Conservation (phyloP, 2,113 vertebrate species). For the Stercorarius parasiticus region DNA sequence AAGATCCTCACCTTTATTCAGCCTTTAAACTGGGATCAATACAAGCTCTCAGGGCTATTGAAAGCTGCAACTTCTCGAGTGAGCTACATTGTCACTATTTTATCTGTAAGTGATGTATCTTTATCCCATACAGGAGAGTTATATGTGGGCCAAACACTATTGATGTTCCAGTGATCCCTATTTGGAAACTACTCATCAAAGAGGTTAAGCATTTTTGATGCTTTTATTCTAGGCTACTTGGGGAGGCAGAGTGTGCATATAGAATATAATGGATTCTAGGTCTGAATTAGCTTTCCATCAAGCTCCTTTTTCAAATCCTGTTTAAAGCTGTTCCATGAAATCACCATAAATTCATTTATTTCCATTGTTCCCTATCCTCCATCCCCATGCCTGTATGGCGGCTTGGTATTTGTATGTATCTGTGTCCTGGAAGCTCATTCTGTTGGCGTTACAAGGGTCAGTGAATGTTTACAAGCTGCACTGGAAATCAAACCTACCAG, state of each 20-base stretch:
- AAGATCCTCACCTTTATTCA: background rate
- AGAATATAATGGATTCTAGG: background rate
- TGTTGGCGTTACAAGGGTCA: background rate
- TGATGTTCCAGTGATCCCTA: conserved; percentile 75
- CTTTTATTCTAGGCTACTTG: background rate
- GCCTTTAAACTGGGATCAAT: background rate
- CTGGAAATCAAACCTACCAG: background rate
- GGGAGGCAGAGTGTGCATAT: background rate
- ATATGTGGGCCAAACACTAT: conserved; percentile 80
- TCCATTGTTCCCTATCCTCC: background rate
- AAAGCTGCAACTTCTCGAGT: background rate
- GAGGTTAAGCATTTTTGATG: conserved; percentile 67
- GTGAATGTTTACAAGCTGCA: background rate
- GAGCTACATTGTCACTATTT: background rate
- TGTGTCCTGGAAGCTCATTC: background rate
- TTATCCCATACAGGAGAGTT: conserved; percentile 65
- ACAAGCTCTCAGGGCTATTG: background rate
- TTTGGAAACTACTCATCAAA: conserved; percentile 83
- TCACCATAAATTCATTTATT: background rate
- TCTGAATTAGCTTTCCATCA: background rate
- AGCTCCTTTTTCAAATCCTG: background rate
- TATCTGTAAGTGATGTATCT: background rate
- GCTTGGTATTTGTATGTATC: background rate
- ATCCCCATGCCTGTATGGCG: background rate
- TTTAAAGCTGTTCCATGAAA: background rate